phyloP scores from a whole-genome alignment of 2,113 vertebrate genomes.

The Myotis lucifugus region DNA sequence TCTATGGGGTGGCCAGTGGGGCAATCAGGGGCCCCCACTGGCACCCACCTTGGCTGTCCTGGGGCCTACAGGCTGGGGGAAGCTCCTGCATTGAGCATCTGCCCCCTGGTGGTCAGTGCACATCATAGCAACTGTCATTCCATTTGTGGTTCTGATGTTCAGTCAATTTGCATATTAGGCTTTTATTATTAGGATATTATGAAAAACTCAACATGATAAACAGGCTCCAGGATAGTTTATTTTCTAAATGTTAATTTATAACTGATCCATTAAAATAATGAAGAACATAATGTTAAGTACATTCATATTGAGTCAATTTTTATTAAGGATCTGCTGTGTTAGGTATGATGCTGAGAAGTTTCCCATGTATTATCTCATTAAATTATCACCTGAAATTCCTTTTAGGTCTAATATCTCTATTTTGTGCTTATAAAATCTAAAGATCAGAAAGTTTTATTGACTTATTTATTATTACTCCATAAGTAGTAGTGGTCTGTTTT shows the following conservation, averaged over 20 bases:
- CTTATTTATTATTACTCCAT: not conserved
- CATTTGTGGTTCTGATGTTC: no score
- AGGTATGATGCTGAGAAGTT: not conserved
- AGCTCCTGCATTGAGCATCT: no score
- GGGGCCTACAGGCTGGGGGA: no score
- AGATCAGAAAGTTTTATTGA: not conserved
- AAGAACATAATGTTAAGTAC: not conserved
- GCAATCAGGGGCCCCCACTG: no score
- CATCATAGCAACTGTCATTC: no score
- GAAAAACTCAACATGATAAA: conserved; percentile 23
- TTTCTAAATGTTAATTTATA: conserved; percentile 31
- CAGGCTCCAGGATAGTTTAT: not conserved
- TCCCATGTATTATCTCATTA: conserved; percentile 4
- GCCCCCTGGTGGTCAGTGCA: no score
- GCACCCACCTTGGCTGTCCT: no score
- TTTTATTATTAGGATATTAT: not conserved
- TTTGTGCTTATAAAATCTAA: not conserved
- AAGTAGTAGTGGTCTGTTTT: not conserved
- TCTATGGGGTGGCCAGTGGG: no score
- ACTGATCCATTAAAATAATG: not conserved
- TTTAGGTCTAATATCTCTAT: not conserved
- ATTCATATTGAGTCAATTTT: not conserved
- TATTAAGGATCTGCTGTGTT: not conserved
- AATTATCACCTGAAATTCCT: not conserved
- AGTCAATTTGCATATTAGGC: no score